These are phyloP conservation scores for Aleiodes alternator DNA, from an alignment of 2,888 invertebrate species.

Conservation along the genomic window DNA sequence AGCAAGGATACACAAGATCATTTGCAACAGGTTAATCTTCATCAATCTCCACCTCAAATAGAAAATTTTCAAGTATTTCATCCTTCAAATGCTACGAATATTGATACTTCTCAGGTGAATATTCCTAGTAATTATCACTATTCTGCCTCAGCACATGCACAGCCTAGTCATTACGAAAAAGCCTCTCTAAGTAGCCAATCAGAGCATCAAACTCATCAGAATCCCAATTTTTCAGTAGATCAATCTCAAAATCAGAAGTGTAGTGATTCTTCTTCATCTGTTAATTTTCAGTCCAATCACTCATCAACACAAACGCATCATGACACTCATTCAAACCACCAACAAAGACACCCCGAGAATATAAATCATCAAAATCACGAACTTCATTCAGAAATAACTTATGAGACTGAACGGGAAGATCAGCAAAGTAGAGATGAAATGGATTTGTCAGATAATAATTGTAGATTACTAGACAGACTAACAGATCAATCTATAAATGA, in stretches of 20 bases:
- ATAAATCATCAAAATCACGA: constrained; percentile 38
- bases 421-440: constrained; percentile 10
- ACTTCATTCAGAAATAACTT: not conserved
- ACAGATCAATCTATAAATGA: constrained; percentile 11
- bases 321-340: constrained; percentile 23
- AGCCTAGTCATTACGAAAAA: not conserved
- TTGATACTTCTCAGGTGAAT: not conserved
- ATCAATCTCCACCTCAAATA: not conserved
- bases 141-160: not conserved
- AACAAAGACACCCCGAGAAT: constrained; percentile 37
- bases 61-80: not conserved
- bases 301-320: not conserved
- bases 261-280: constrained; percentile 47
- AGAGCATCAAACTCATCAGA: constrained; percentile 3
- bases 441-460: not conserved
- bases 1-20: not conserved
- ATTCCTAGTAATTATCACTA: not conserved
- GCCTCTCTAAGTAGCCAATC: not conserved
- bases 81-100: not conserved
- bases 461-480: constrained; percentile 3
- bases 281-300: constrained; percentile 47
- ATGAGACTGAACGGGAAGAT: constrained; percentile 10
- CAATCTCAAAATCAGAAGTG: constrained; percentile 49
- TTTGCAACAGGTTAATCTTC: not conserved
- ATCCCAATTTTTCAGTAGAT: not conserved